Percentiles rank a stretch among this genome's conserved stretches.
phyloP scores from a whole-genome alignment of 2,797 vertebrate genomes.

The Urosaurus nigricauda region DNA sequence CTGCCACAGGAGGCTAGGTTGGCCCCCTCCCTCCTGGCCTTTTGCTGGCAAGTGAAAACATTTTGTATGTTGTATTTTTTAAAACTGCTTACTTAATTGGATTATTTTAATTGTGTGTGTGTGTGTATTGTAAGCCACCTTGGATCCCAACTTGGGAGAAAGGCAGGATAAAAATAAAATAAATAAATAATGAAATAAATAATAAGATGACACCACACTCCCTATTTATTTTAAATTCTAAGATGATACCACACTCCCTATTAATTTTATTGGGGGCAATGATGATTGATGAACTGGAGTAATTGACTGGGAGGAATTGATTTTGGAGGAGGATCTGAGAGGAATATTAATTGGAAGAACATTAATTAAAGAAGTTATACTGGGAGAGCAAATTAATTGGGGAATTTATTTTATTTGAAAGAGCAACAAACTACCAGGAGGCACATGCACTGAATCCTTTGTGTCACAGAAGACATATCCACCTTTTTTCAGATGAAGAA shows the following conservation, averaged over 20 bases:
- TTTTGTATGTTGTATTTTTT: no score
- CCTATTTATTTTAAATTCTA: neutral
- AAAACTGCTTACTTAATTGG: no score
- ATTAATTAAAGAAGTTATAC: neutral
- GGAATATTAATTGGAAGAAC: neutral
- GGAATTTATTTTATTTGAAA: neutral
- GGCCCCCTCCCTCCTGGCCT: no score
- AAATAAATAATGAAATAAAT: no score
- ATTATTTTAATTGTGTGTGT: no score
- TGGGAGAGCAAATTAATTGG: neutral
- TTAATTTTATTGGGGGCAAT: neutral
- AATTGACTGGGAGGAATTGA: neutral
- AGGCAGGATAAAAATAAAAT: no score
- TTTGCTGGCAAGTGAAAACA: no score
- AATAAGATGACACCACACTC: neutral
- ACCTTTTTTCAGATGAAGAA: neutral
- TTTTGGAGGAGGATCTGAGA: neutral
- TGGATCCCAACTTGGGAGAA: no score
- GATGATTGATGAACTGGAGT: slow-evolving; percentile 1
- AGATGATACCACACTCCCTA: no score
- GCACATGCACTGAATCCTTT: neutral
- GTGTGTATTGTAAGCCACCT: no score
- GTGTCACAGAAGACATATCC: neutral
- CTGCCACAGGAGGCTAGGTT: no score
- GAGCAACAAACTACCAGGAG: neutral